Evolutionary conservation across 2,797 vertebrate genomes (phyloP), one percentile per base, ranked within the genome.

Genomic region (Cuculus canorus): DNA sequence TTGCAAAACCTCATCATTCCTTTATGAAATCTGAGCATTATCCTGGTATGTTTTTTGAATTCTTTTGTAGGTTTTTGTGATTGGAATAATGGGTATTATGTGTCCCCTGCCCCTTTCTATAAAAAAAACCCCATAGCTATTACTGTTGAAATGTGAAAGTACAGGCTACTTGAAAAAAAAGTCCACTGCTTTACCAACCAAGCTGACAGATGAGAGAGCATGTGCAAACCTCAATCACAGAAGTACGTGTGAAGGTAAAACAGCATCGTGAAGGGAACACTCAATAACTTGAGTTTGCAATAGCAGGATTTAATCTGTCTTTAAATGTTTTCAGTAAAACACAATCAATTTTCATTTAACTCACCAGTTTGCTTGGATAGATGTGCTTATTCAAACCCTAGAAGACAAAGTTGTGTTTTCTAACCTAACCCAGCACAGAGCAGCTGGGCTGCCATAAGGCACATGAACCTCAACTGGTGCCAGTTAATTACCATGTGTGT

Each of bases 321-420:
- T 71, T 69, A 86, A 95, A 66, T 17, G 13, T 66, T 96, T 86
- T 60, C 24, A 89, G 72, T 88, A 33, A 78, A 69, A 60, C 82
- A 61, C 8, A 10, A 27, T 32, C 45, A 57, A 60, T 57, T 57
- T 54, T 59, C 84, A 16, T 85, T 87, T 79, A 50, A 24, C 61
- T 88, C n/a, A 70, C 80, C 85, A 97, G 82, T 82, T 92, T 95
- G 60, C 54, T 78, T 53, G 63, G 88, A 80, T 94, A 98, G 96
- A 92, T 96, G 92, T 92, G 65, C 77, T 85, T 52, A 70, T 82
- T 92, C 88, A 90, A 18, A 75, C 54, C 80, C 81, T 50, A 63
- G 39, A 94, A 94, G 53, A 92, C 27, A 53, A 14, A 93, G 73
- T 43, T 84, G 43, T 87, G 77, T 79, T 92, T 85, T 72, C 39